Evolutionary conservation across 2,888 invertebrate genomes (phyloP), one percentile per base, ranked within the genome.

Genomic region (Acleris holmiana): DNA sequence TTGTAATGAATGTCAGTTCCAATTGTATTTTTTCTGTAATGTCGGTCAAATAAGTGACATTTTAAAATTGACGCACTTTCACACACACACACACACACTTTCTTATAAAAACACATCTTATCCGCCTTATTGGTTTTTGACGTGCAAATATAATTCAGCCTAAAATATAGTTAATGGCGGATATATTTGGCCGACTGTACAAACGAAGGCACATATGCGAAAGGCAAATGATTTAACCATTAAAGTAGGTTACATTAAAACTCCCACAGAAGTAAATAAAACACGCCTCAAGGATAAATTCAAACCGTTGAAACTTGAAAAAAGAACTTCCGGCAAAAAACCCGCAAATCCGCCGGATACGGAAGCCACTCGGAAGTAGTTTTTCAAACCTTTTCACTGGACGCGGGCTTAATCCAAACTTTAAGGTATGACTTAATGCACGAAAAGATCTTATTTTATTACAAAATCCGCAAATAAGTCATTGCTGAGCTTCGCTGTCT

Each of bases 351-450:
- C 56, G 63, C 29, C 65, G 55, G 65, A 60, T 49, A 44, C 65
- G 65, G 65, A 60, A 60, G 60, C 25, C 55, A n/a, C 46, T 40
- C 49, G 65, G 65, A 65, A 65, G 65, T 65, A 65, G 65, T 65
- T 65, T 65, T 65, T 65, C 65, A 65, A 65, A 64, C 64, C 64
- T 64, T 64, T 64, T 49, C 64, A 54, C 54, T 29, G 25, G 35
- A 19, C 64, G 41, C 40, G 58, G 40, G 64, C 23, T 59, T 64
- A 54, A 29, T 59, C 58, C 35, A 5, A 59, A 64, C 58, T 64
- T 54, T 53, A 53, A 40, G 35, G 19, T 35, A 21, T 51, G 18
- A 17, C 40, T 53, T 40, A 29, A 40, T 47, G 47, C 13, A 53
- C 44, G 2, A 35, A 35, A 2, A 35, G 35, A 35, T 13, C 13